phyloP scores from a whole-genome alignment of 2,113 vertebrate genomes.

The Odobenus rosmarus region DNA sequence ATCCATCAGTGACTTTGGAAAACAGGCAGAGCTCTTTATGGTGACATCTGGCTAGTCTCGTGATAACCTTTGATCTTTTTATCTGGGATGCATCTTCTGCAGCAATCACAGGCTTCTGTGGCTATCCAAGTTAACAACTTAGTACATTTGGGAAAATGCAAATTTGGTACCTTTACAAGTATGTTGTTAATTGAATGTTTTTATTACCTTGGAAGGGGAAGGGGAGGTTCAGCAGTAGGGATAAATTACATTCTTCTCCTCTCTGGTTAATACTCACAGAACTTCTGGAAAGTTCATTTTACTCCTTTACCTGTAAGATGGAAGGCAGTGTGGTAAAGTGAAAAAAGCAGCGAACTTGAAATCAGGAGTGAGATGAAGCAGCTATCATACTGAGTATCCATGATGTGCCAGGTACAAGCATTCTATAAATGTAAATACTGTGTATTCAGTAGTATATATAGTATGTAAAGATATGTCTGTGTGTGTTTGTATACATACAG shows the following conservation, averaged over 20 bases:
- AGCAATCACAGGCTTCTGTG: not conserved
- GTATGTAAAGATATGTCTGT: not conserved
- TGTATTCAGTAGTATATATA: not conserved
- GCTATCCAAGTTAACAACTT: constrained; percentile 38
- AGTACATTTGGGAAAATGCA: not conserved
- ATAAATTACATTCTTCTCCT: not conserved
- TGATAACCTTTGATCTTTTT: not conserved
- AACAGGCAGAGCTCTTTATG: constrained; percentile 7
- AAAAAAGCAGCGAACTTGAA: not conserved
- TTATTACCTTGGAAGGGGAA: not conserved
- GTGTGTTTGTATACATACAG: not conserved
- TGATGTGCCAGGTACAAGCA: not conserved
- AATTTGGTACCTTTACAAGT: not conserved
- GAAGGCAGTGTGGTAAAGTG: not conserved
- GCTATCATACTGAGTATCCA: not conserved
- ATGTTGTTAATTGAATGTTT: not conserved
- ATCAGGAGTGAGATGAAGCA: not conserved
- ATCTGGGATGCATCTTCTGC: not conserved
- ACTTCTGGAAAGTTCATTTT: not conserved
- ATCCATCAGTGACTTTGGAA: constrained; percentile 31
- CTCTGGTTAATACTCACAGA: not conserved
- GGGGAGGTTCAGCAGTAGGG: not conserved
- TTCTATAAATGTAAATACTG: not conserved
- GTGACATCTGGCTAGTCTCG: not conserved
- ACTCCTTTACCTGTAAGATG: not conserved